A percentile compares a stretch with the other conserved stretches of the same genome.
Evolutionary conservation across 2,888 invertebrate genomes (phyloP).

Genomic region (Mechanitis messenoides): DNA sequence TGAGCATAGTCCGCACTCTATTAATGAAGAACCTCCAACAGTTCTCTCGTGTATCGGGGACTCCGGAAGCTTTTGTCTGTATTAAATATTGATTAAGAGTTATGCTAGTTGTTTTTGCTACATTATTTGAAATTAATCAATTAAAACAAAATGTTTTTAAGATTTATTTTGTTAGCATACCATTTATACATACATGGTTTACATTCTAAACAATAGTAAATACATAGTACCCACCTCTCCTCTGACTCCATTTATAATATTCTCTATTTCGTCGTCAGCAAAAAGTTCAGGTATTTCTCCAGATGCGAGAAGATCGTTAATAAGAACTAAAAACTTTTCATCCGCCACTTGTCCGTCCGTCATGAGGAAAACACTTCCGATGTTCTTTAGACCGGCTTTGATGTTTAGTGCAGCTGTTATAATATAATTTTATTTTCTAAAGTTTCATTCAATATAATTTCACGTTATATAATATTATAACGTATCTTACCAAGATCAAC

Average conservation of each 20-base stretch:
- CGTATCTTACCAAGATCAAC: slow-evolving; percentile 70
- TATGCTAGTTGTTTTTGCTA: neutral
- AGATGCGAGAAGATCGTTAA: slow-evolving; percentile 95
- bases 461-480: neutral
- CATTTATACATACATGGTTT: no score
- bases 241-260: slow-evolving; percentile 85
- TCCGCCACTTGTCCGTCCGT: slow-evolving; percentile 95
- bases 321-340: slow-evolving; percentile 92
- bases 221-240: slow-evolving; percentile 75
- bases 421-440: neutral
- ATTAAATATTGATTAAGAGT: slow-evolving; percentile 2
- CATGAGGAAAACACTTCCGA: slow-evolving; percentile 92
- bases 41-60: slow-evolving; percentile 91
- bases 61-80: slow-evolving; percentile 86
- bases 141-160: no score
- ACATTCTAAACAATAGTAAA: no score
- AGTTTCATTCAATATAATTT: neutral
- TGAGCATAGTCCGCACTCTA: slow-evolving; percentile 85
- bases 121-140: no score
- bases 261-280: slow-evolving; percentile 93
- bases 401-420: slow-evolving; percentile 83
- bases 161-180: no score
- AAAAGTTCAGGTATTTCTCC: slow-evolving; percentile 95
- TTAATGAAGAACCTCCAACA: slow-evolving; percentile 98
- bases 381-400: slow-evolving; percentile 90